phyloP scores from a whole-genome alignment of 2,113 vertebrate species.

The Aegithalos caudatus region DNA sequence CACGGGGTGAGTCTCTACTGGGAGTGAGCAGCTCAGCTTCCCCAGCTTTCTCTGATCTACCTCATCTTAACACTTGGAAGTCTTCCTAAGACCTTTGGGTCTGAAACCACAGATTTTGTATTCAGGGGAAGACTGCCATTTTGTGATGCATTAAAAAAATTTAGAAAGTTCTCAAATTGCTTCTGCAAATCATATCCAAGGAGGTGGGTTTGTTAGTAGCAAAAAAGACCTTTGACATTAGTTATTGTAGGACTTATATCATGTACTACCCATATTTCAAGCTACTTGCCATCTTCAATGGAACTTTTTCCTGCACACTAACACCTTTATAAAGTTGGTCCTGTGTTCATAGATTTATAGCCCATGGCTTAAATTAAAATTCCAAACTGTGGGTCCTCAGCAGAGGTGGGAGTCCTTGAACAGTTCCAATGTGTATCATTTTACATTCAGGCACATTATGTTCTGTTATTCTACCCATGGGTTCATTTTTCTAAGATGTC shows the following conservation, averaged over 20 bases:
- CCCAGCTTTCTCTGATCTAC: background rate
- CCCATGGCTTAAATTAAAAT: background rate
- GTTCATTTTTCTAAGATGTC: background rate
- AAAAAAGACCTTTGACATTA: background rate
- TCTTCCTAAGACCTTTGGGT: background rate
- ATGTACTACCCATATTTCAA: background rate
- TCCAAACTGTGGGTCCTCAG: background rate
- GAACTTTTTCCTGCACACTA: background rate
- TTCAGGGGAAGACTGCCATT: background rate
- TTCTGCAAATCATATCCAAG: background rate
- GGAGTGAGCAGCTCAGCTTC: background rate
- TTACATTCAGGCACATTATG: background rate
- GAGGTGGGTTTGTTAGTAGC: background rate
- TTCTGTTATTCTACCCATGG: background rate
- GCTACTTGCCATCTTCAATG: background rate
- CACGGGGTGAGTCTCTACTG: slow-evolving; percentile 87
- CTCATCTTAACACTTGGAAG: background rate
- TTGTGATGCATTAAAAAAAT: background rate
- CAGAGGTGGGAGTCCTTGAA: background rate
- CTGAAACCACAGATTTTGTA: background rate
- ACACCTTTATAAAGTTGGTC: background rate
- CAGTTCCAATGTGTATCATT: background rate
- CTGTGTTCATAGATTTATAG: background rate
- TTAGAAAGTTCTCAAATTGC: background rate
- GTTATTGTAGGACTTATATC: background rate